Evolutionary conservation across 2,797 vertebrate genomes (phyloP).

Genomic region (Sebastes minor): DNA sequence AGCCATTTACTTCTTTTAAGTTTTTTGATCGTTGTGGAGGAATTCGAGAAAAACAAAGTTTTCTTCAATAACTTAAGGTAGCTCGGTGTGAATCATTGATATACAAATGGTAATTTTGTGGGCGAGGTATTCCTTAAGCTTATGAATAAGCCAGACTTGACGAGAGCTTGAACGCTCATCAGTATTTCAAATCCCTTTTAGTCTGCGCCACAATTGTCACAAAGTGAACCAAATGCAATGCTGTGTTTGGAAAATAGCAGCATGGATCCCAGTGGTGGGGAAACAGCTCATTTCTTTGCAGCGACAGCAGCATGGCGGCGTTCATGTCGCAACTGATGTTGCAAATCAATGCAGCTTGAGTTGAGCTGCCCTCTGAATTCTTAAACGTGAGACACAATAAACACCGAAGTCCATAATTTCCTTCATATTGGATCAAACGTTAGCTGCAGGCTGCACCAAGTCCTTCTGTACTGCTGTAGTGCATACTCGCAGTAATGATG

Average conservation of each 20-base stretch:
- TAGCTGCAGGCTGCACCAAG: not conserved
- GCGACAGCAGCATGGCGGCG: not conserved
- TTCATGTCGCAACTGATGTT: not conserved
- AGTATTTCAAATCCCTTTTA: not conserved
- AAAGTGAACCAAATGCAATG: not conserved
- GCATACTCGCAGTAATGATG: not conserved
- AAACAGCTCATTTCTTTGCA: not conserved
- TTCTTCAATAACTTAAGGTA: not conserved
- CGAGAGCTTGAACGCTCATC: not conserved
- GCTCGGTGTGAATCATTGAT: not conserved
- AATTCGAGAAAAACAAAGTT: no score
- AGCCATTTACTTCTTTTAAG: not conserved
- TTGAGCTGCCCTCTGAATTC: not conserved
- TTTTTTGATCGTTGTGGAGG: not conserved
- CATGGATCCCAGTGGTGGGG: not conserved
- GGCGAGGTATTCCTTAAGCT: not conserved
- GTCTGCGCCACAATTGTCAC: not conserved
- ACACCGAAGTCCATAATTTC: not conserved
- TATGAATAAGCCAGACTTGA: not conserved
- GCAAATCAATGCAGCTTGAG: not conserved
- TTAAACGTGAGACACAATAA: not conserved
- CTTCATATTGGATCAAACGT: not conserved
- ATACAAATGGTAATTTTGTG: not conserved
- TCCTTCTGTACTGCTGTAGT: not conserved
- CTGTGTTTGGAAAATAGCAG: not conserved